Evolutionary conservation across 2,113 vertebrate genomes (phyloP), one percentile per base, ranked within the genome.

Genomic region (Xyliphius kryptos): DNA sequence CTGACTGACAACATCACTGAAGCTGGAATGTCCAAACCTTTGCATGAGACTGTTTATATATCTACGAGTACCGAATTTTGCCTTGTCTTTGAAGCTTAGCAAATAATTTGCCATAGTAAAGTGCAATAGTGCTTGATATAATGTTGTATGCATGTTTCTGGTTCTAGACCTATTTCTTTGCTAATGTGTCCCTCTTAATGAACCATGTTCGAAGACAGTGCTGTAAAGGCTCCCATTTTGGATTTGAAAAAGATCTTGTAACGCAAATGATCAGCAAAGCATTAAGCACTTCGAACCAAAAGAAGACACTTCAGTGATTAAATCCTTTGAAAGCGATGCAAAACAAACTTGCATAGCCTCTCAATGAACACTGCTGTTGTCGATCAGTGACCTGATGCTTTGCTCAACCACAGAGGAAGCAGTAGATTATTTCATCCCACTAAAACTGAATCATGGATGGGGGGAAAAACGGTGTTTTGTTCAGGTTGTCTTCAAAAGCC

Each of bases 61-160:
- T 66, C 75, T 76, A 80, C 65, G 63, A 73, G 79, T 86, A 83
- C 82, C 77, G 78, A 74, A 38, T 68, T 76, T 72, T 77, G 74
- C 77, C 74, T 68, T 74, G 74, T 58, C 66, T 37, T 75, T 69
- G 37, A 80, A 86, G 72, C 37, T 70, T 68, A 56, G 70, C 51
- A 14, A 59, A 65, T 68, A 73, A 61, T 70, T 89, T 80, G 79
- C 86, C 83, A 91, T 90, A 85, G 69, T 97, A 98, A 98, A 98
- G 95, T 98, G 94, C 95, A 95, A 91, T 85, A 97, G 95, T 98
- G 95, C 95, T 93, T 92, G 90, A 84, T 93, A 91, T 88, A 86
- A 61, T 61, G 86, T 81, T 76, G 70, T 71, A 74, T 74, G 11
- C 11, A 44, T 15, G 76, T 81, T 86, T 88, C 85, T 11, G 69